A percentile compares a stretch with the other conserved stretches of the same genome.
These are phyloP conservation scores for Paralichthys olivaceus DNA, from an alignment of 2,113 vertebrate species.

Conservation along the genomic window DNA sequence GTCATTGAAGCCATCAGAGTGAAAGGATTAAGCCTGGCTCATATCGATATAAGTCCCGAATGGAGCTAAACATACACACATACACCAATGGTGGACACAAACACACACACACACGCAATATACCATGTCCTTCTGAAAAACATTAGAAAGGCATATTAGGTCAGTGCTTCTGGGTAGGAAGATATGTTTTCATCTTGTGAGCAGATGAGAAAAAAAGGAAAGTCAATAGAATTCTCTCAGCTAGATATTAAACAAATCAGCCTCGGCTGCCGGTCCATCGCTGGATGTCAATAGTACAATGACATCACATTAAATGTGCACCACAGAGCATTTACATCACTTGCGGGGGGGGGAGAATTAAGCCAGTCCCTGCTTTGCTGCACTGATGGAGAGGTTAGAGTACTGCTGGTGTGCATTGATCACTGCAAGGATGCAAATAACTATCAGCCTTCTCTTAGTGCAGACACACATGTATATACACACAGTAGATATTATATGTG, in stretches of 20 bases:
- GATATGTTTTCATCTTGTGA: constrained; percentile 80
- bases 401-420: constrained; percentile 37
- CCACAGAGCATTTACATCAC: constrained; percentile 67
- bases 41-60: constrained; percentile 82
- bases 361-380: constrained; percentile 34
- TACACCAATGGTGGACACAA: constrained; percentile 23
- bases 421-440: constrained; percentile 48
- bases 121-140: constrained; percentile 70
- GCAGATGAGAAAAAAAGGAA: constrained; percentile 71
- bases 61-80: constrained; percentile 58
- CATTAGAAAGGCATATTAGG: constrained; percentile 74
- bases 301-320: constrained; percentile 71
- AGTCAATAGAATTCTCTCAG: constrained; percentile 78
- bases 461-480: constrained; percentile 1
- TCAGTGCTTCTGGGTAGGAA: constrained; percentile 71
- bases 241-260: constrained; percentile 82
- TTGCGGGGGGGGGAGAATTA: constrained; percentile 19
- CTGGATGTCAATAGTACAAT: constrained; percentile 74
- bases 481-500: constrained; percentile 14
- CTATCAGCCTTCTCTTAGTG: constrained; percentile 10
- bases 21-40: constrained; percentile 82
- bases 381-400: constrained; percentile 49
- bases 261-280: constrained; percentile 54
- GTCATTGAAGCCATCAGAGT: constrained; percentile 84
- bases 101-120: constrained; percentile 32